Base-by-base conservation (phyloP, 2,113 vertebrate species). In the Grallaria varia region DNA sequence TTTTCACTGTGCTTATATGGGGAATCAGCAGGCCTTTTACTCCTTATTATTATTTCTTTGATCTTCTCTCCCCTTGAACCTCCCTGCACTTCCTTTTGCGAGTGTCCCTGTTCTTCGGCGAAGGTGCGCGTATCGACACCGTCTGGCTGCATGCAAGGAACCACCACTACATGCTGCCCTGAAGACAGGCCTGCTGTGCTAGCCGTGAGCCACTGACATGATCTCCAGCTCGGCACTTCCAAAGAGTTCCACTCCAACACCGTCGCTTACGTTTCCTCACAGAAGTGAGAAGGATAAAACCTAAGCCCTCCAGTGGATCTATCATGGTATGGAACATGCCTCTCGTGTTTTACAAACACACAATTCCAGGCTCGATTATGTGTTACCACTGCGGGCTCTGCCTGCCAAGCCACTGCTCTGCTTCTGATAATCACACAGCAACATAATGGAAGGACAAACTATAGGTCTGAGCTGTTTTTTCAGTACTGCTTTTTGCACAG, bases 21-120 rank as follows among this genome's bases (percentile, higher is more conserved):
- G 53, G 87, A 96, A 28, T 37, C 89, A 96, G 82, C 93, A 97
- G 89, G 75, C 55, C 72, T 94, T 97, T 96, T 79, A 84, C 77
- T 90, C 92, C 72, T 90, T 94, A 92, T 84, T 95, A 93, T 92
- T 96, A 60, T 71, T 87, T 74, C 93, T 97, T 97, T 97, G 96
- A 96, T 97, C 95, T 95, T 92, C 71, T 82, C 87, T 89, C 73
- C 73, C 86, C 90, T 83, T 87, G 87, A 95, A 64, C 81, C 69
- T 84, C 37, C 31, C 62, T 82, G 82, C 83, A 89, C 79, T 97
- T 97, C 95, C 97, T 91, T 84, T 94, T 93, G 93, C 94, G 96
- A 94, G 84, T 83, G 68, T 56, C n/a, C 53, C 83, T 67, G 84
- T 40, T 77, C 96, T 50, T 92, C 84, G 94, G 76, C 30, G 39